Conservation (phyloP, 1,140 invertebrate species). For the Venturia canescens region DNA sequence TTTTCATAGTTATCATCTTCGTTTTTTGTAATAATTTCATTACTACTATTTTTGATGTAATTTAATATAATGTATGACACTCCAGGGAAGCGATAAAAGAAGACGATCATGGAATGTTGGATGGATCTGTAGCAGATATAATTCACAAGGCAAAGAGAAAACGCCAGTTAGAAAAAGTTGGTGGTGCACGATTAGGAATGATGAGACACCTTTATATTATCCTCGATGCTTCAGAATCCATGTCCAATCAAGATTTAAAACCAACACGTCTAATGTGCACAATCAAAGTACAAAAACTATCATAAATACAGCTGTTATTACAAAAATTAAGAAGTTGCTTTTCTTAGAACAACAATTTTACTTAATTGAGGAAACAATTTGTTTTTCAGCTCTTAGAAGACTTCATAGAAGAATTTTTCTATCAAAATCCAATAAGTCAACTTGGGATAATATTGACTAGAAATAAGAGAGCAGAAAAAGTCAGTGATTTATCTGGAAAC, state of each 20-base stretch:
- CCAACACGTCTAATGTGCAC: constrained; percentile 94
- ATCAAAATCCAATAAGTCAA: constrained; percentile 99
- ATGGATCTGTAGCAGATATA: constrained; percentile 92
- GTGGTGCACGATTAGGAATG: constrained; percentile 92
- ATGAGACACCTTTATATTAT: constrained; percentile 96
- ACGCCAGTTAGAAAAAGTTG: constrained; percentile 84
- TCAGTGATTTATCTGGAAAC: constrained; percentile 93
- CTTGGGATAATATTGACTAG: constrained; percentile 93
- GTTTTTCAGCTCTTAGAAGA: constrained; percentile 90
- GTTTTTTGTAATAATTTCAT: neutral
- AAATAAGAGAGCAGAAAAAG: constrained; percentile 95
- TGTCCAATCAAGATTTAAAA: constrained; percentile 96
- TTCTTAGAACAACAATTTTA: no score
- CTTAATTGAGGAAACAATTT: constrained; percentile 44
- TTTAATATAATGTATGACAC: neutral
- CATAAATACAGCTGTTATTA: constrained; percentile 43
- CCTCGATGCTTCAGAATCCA: constrained; percentile 94
- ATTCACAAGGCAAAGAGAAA: constrained; percentile 92
- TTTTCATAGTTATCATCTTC: neutral
- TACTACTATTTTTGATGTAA: constrained; percentile 6
- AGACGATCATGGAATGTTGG: constrained; percentile 94
- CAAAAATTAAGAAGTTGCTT: no score
- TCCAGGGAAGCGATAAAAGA: constrained; percentile 96
- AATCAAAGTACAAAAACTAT: constrained; percentile 82
- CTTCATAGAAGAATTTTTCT: constrained; percentile 98